Conservation (phyloP, 92 coral and sea anemone species). For the Diadumene lineata region DNA sequence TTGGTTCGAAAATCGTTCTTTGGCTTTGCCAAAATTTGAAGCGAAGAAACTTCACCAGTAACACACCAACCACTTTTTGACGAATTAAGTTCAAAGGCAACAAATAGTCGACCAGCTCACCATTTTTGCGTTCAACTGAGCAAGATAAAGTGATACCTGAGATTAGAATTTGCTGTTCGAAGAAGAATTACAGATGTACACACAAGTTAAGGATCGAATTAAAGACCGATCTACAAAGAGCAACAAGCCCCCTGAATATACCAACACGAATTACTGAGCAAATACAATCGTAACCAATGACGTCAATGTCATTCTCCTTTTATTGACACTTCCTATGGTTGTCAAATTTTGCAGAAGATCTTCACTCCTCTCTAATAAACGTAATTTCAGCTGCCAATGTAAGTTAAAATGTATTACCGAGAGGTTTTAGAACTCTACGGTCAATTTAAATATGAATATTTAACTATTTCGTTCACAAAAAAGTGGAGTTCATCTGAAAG, state of each 20-base stretch:
- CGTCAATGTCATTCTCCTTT: slow-evolving; percentile 3
- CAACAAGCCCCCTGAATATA: not conserved
- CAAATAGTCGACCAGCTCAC: not conserved
- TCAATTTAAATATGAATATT: too few species aligned
- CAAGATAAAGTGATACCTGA: not conserved
- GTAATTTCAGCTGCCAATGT: slow-evolving; percentile 24
- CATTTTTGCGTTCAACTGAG: not conserved
- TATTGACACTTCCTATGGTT: slow-evolving; percentile 7
- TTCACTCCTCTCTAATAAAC: slow-evolving; percentile 13
- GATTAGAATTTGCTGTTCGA: not conserved
- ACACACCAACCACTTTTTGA: too few species aligned
- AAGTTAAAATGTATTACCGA: too few species aligned
- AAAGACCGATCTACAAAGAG: not conserved
- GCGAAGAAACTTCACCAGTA: too few species aligned
- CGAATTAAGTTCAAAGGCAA: too few species aligned
- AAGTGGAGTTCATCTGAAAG: too few species aligned
- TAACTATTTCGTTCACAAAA: too few species aligned
- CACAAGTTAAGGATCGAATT: not conserved
- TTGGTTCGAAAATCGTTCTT: too few species aligned
- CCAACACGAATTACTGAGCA: slow-evolving; percentile 3
- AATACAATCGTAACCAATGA: not conserved
- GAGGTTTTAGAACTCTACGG: too few species aligned
- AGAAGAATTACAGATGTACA: not conserved
- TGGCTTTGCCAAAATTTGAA: too few species aligned
- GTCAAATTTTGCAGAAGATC: slow-evolving; percentile 12